Evolutionary conservation across 1,140 invertebrate species (phyloP), one percentile per base, ranked within the genome.

Genomic region (Triops cancriformis): DNA sequence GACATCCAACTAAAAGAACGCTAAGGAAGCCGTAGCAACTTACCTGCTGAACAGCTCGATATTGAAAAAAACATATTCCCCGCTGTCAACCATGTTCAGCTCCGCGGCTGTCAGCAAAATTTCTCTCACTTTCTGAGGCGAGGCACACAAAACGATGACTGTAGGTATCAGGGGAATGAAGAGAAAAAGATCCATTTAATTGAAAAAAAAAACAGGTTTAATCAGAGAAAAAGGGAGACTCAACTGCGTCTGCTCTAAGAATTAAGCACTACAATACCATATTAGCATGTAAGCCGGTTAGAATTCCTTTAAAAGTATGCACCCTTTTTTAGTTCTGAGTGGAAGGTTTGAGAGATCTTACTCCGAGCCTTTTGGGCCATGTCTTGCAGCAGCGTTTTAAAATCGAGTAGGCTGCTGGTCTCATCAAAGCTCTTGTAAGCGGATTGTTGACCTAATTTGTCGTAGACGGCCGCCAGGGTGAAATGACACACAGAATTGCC

Each of bases 41-140:
- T 87, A 98, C 96, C 94, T 96, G 79, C 92, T 94, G 83, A 96
- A 97, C 12, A 98, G 87, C 84, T 98, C 96, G 81, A 99, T 96
- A 84, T 96, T 98, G 85, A 99, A 96, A 86, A 99, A 98, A 42
- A 97, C 95, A 85, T 98, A 99, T 87, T 99, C 97, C 18, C 97
- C 96, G 77, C 93, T 95, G 81, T 93, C 91, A 72, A 95, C 92
- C 93, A 98, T 96, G 78, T 95, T 94, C 43, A 98, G 87, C 80
- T 95, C 91, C 81, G 96, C 91, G 14, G 96, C 96, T 18, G 94
- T 92, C 81, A 98, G 84, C 85, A 98, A 89, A 79, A 98, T 94
- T 83, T 94, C 90, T 78, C 96, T 86, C 26, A 97, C 92, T 74
- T 93, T 95, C 77, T 89, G 89, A 1, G 94, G 91, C 81, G 92